Evolutionary conservation across 1,140 invertebrate genomes (phyloP), one percentile per base, ranked within the genome.

Genomic region (Aradophagus sp.): DNA sequence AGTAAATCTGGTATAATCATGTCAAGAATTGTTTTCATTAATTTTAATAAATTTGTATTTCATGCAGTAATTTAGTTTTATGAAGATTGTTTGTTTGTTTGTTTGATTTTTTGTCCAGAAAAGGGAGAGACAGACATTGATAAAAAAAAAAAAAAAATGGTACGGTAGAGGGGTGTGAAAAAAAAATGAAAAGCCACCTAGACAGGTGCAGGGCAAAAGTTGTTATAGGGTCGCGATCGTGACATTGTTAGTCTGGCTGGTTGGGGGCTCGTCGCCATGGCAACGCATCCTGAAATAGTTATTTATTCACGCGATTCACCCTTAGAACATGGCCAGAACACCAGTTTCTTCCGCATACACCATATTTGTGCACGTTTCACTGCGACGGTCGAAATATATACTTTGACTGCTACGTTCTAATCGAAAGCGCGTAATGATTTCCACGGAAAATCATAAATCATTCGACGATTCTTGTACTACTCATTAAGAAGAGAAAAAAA

Each of bases 291-390:
- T 72, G 70, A 78, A 79, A 80, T 79, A 80, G 77, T 82, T 80
- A 80, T 79, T 82, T 80, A 82, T 82, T 82, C 76, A 79, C 77
- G 74, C 73, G 71, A 78, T 75, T 78, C 77, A 73, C 75, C 75
- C 77, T 72, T 76, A 72, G 74, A 69, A 66, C 58, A 71, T 73
- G 62, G 66, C 55, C 59, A 52, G 52, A 67, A 27, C 39, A 56
- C 62, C 62, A 52, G 50, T 62, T 66, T 58, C 67, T 62, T 58
- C 45, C 34, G 15, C 53, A 23, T 27, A 34, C 55, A 59, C 45
- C 47, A 56, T 72, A 59, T 65, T 65, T 47, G 47, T 39, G 20
- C 31, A 47, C 31, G 15, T 34, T 61, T 53, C 32, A 34, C 13
- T 5, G 11, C 13, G 12, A 14, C 5, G 13, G 12, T 5, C 11